Evolutionary conservation across 1,140 invertebrate genomes (phyloP).

Genomic region (Cephus cinctus): DNA sequence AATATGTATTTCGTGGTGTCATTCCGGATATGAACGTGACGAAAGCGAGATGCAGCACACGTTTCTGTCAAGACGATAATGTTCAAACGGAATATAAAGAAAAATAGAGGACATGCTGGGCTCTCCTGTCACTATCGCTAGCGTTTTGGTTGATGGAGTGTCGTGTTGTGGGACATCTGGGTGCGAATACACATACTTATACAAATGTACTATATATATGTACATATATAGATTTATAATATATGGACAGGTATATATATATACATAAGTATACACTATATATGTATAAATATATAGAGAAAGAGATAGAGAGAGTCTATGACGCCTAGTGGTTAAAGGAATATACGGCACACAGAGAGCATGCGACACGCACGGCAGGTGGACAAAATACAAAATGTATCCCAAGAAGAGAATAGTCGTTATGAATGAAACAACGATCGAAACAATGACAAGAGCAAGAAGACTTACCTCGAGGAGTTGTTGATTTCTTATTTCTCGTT

Average conservation of each 20-base stretch:
- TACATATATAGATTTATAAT: conserved; percentile 10
- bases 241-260: conserved; percentile 28
- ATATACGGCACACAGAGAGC: conserved; percentile 50
- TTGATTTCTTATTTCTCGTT: conserved; percentile 73
- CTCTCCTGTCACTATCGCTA: conserved; percentile 57
- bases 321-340: conserved; percentile 28
- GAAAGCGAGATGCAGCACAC: conserved; percentile 15
- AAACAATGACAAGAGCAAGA: conserved; percentile 34
- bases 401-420: conserved; percentile 49
- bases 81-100: conserved; percentile 22
- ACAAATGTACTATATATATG: too few species aligned
- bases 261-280: conserved; percentile 23
- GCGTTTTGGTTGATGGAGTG: conserved; percentile 41
- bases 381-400: conserved; percentile 52
- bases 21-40: too few species aligned
- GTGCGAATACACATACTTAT: too few species aligned
- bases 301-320: conserved; percentile 29
- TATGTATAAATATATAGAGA: conserved; percentile 25
- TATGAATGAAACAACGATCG: conserved; percentile 49
- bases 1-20: too few species aligned
- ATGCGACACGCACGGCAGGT: conserved; percentile 56
- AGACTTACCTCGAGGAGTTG: conserved; percentile 65
- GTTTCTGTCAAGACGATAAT: conserved; percentile 13
- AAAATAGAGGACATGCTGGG: conserved; percentile 42
- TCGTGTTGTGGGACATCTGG: too few species aligned